These are phyloP conservation scores for Anagrus nilaparvatae DNA, from an alignment of 1,140 invertebrate genomes.

Conservation along the genomic window DNA sequence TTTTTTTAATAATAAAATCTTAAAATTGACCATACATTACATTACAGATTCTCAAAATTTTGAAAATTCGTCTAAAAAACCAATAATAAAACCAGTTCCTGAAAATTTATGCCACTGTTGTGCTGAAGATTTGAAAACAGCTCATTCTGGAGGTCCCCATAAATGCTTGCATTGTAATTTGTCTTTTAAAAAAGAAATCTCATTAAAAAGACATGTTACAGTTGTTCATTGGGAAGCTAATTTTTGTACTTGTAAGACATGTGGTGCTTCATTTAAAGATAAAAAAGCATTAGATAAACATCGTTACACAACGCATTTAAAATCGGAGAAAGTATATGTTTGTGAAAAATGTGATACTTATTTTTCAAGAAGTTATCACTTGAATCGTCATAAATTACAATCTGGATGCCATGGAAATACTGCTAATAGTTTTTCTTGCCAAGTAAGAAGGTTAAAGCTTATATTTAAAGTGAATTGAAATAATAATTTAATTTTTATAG, in stretches of 20 bases:
- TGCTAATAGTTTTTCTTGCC: conserved; percentile 47
- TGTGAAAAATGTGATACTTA: conserved; percentile 52
- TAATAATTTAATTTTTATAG: conserved; percentile 32
- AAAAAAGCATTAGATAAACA: conserved; percentile 44
- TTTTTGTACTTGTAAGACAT: conserved; percentile 39
- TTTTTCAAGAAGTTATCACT: conserved; percentile 65
- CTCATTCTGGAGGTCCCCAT: conserved; percentile 40
- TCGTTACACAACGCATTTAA: conserved; percentile 38
- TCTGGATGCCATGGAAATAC: conserved; percentile 59
- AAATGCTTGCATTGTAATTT: conserved; percentile 41
- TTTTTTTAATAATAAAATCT: not conserved
- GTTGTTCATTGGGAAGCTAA: conserved; percentile 43
- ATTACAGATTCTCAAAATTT: conserved; percentile 21
- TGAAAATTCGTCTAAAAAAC: conserved; percentile 30
- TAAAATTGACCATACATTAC: conserved; percentile 3
- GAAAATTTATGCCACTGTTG: conserved; percentile 44
- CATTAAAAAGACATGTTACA: conserved; percentile 40
- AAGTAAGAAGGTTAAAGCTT: conserved; percentile 35
- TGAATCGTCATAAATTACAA: conserved; percentile 63
- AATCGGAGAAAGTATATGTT: conserved; percentile 32
- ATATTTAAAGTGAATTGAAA: conserved; percentile 19
- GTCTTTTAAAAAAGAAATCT: conserved; percentile 41
- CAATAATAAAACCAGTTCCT: conserved; percentile 30
- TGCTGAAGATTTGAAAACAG: conserved; percentile 41
- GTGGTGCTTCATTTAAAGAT: conserved; percentile 39